Conservation (phyloP, 2,113 vertebrate genomes). For the Uropsilus gracilis region DNA sequence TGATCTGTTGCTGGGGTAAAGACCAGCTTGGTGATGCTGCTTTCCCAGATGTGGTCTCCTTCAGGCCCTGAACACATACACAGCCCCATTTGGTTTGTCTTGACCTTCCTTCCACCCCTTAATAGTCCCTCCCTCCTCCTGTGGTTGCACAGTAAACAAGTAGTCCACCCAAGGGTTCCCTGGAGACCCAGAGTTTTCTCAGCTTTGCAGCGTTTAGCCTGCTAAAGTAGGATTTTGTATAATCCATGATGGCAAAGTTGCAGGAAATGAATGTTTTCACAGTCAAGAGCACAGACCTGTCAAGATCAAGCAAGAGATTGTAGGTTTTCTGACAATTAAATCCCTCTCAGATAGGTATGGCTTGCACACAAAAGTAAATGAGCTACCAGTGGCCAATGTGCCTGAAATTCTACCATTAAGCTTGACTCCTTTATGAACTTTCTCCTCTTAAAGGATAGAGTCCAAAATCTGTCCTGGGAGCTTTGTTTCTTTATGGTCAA, state of each 20-base stretch:
- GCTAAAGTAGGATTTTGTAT: constrained; percentile 32
- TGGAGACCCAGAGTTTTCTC: constrained; percentile 48
- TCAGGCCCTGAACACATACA: background rate
- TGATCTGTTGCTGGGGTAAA: constrained; percentile 54
- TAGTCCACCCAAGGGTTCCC: constrained; percentile 1
- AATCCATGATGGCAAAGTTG: background rate
- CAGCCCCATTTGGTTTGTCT: constrained; percentile 8
- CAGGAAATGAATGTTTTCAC: constrained; percentile 8
- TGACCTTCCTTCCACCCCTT: constrained; percentile 32
- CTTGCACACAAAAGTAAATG: background rate
- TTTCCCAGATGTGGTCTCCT: constrained; percentile 57
- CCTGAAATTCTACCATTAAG: background rate
- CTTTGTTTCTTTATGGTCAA: background rate
- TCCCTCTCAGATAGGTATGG: background rate
- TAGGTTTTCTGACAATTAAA: constrained; percentile 10
- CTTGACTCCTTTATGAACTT: constrained; percentile 39
- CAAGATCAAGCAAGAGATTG: background rate
- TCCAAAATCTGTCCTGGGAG: constrained; percentile 24
- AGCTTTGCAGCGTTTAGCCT: constrained; percentile 8
- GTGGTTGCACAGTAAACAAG: constrained; percentile 50
- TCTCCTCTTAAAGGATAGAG: constrained; percentile 43
- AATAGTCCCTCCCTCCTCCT: constrained; percentile 31
- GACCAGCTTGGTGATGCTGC: constrained; percentile 27
- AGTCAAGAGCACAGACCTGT: constrained; percentile 27
- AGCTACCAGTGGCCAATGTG: background rate